Evolutionary conservation across 2,797 vertebrate species (phyloP), one percentile per base, ranked within the genome.

Genomic region (Amphiprion clarkii): DNA sequence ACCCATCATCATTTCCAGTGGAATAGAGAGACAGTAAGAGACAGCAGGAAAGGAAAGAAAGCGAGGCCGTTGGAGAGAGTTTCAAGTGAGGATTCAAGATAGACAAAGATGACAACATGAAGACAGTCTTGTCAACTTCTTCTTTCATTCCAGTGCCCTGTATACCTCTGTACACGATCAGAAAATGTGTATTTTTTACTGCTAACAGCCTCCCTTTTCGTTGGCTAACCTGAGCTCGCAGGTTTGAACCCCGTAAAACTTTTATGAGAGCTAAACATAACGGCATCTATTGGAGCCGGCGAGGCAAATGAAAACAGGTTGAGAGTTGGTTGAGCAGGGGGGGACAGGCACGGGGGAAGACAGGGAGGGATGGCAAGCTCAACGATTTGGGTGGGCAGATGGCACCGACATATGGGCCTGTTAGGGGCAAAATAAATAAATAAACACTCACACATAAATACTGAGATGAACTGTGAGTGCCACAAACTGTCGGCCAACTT

Each of bases 371-470:
- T 67, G 74, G 77, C 48, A 33, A 84, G 82, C 29, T 46, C 63
- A 49, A 76, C 78, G 52, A 87, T 89, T 90, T 84, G 76, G 85
- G 86, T 78, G 87, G 87, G 86, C 92, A 92, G 93, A 93, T 92
- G 89, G 92, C 67, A 46, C 52, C 52, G 76, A 83, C 92, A 93
- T 93, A 92, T 93, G 91, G 91, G 90, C 83, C 90, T 85, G 89
- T 92, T 93, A 89, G 88, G 88, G 91, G 90, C 63, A 82, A 92
- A 92, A 93, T 93, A 90, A 92, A 93, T 93, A 93, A 93, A 93
- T 92, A 90, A 93, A 86, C 89, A 86, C 79, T 83, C 67, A 55
- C 86, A 84, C 84, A 91, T 90, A 90, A 93, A 91, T 87, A 91
- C 86, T 63, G 81, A 87, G 84, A 93, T 91, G 88, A 92, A 90